A percentile compares a stretch with the other conserved stretches of the same genome.
These are phyloP conservation scores for Panonychus citri DNA, from an alignment of 1,140 invertebrate species.

Conservation along the genomic window DNA sequence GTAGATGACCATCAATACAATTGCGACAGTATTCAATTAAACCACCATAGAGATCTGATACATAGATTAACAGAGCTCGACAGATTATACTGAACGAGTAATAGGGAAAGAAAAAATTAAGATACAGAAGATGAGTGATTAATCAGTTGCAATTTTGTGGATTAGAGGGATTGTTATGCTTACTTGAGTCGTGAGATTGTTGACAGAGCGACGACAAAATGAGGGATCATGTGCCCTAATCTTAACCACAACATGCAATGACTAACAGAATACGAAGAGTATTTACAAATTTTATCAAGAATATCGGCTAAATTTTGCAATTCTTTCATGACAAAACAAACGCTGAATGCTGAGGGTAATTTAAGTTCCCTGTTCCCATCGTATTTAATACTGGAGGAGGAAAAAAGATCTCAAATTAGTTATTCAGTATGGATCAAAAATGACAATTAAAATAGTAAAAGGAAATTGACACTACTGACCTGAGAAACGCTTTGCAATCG, in stretches of 20 bases:
- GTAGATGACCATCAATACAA: background rate
- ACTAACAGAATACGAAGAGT: background rate
- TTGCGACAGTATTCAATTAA: background rate
- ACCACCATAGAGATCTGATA: background rate
- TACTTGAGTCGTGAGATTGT: constrained; percentile 4
- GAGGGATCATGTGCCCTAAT: constrained; percentile 5
- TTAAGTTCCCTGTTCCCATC: background rate
- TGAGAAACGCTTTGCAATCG: background rate
- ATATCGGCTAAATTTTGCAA: background rate
- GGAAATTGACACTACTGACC: background rate
- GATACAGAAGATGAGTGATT: no score
- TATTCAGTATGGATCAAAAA: no score
- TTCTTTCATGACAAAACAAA: background rate
- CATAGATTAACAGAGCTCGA: background rate
- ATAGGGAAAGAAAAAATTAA: no score
- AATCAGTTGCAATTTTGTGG: no score
- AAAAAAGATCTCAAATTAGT: background rate
- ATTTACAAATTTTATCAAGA: background rate
- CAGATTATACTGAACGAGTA: background rate
- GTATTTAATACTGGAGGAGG: background rate
- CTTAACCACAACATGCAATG: constrained; percentile 1
- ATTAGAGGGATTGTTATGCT: background rate
- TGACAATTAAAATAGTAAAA: background rate
- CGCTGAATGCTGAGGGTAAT: background rate
- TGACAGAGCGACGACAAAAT: constrained; percentile 4